A percentile compares a stretch with the other conserved stretches of the same genome.
phyloP scores from a whole-genome alignment of 2,113 vertebrate species.

The Tylochromis polylepis region DNA sequence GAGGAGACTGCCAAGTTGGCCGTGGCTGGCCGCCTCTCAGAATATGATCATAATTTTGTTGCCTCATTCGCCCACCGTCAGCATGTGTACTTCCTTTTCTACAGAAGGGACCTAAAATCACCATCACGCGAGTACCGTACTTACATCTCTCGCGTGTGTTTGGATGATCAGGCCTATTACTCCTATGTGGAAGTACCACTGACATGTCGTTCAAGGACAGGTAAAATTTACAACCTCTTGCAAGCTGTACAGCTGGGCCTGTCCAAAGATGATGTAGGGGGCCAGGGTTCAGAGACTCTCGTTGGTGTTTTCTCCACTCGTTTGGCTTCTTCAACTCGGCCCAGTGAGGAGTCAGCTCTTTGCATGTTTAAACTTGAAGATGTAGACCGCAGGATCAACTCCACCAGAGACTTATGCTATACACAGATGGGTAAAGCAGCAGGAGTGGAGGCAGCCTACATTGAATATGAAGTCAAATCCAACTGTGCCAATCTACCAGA shows the following conservation, averaged over 20 bases:
- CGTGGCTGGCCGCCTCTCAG: constrained; percentile 87
- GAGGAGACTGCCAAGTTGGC: constrained; percentile 95
- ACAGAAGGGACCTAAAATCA: constrained; percentile 89
- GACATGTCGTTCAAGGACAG: constrained; percentile 75
- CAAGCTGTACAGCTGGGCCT: constrained; percentile 84
- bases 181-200: constrained; percentile 93
- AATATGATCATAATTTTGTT: constrained; percentile 96
- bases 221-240: constrained; percentile 82
- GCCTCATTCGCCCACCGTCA: constrained; percentile 82
- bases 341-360: constrained; percentile 84
- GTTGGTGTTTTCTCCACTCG: constrained; percentile 86
- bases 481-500: constrained; percentile 89
- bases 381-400: constrained; percentile 83
- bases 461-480: constrained; percentile 94
- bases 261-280: constrained; percentile 18
- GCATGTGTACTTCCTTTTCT: constrained; percentile 92
- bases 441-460: constrained; percentile 86
- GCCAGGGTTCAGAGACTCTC: constrained; percentile 69
- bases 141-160: constrained; percentile 88
- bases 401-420: constrained; percentile 91
- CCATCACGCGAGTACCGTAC: constrained; percentile 87
- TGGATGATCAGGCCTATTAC: constrained; percentile 92
- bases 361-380: constrained; percentile 86
- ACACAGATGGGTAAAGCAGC: constrained; percentile 83
- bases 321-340: constrained; percentile 72